Conservation (phyloP, 2,888 invertebrate genomes). For the Harpalus rufipes region DNA sequence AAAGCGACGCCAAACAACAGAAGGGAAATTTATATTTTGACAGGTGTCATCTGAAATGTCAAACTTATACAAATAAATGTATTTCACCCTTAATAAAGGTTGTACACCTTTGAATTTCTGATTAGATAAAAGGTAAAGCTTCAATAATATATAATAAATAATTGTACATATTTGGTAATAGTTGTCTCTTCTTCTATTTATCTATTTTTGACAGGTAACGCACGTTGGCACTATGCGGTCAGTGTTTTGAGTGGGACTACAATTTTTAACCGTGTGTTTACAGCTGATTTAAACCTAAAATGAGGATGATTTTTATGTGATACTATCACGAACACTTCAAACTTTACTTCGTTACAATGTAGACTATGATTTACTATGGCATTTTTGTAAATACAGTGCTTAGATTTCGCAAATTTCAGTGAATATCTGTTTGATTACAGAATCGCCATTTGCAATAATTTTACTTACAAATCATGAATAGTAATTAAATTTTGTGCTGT, state of each 20-base stretch:
- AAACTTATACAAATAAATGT: background rate
- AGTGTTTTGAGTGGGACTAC: conserved; percentile 66
- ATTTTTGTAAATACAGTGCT: conserved; percentile 30
- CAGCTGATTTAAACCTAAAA: conserved; percentile 39
- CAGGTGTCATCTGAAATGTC: conserved; percentile 17
- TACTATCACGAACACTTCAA: conserved; percentile 6
- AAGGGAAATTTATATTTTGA: background rate
- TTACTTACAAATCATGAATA: conserved; percentile 56
- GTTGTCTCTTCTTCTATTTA: conserved; percentile 41
- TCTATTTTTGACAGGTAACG: conserved; percentile 61
- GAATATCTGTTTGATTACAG: conserved; percentile 56
- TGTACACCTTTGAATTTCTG: background rate
- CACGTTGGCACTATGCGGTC: conserved; percentile 61
- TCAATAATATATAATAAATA: background rate
- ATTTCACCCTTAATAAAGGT: background rate
- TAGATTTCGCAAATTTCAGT: conserved; percentile 30
- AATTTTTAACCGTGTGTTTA: conserved; percentile 65
- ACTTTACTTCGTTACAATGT: conserved; percentile 14
- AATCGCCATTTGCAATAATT: conserved; percentile 66
- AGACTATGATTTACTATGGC: conserved; percentile 7
- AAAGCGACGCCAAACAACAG: background rate
- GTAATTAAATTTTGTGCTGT: conserved; percentile 40
- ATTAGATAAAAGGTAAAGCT: background rate
- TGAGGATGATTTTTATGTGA: conserved; percentile 33
- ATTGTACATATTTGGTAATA: conserved; percentile 42